phyloP scores from a whole-genome alignment of 2,113 vertebrate genomes.

The Parus major region DNA sequence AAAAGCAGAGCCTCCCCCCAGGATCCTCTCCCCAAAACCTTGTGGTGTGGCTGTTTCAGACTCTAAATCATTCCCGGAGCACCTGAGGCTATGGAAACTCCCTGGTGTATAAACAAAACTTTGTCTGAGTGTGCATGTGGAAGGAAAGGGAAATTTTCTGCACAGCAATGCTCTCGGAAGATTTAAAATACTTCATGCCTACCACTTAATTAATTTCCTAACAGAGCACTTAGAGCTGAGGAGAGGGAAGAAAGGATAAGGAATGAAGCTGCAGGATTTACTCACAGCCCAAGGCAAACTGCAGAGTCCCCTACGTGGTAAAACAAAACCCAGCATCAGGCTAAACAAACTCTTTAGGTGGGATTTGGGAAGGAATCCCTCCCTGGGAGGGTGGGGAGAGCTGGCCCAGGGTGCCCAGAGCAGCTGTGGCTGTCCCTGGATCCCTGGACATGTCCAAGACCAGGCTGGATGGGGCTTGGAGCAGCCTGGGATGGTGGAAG shows the following conservation, averaged over 20 bases:
- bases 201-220: neutral
- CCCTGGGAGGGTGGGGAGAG: neutral
- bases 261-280: neutral
- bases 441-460: neutral
- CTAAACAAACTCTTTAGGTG: neutral
- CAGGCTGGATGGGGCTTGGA: fast-evolving
- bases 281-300: neutral
- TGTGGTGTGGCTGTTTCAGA: neutral
- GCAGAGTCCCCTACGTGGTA: neutral
- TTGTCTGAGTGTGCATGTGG: neutral
- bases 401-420: neutral
- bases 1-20: neutral
- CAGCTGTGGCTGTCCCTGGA: neutral
- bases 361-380: neutral
- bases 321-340: neutral
- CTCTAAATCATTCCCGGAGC: neutral
- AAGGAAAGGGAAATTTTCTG: neutral
- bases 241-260: neutral
- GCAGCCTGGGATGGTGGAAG: fast-evolving
- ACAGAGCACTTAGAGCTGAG: neutral
- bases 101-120: neutral
- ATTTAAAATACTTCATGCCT: neutral
- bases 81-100: neutral
- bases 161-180: neutral
- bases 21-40: neutral